A percentile compares a stretch with the other conserved stretches of the same genome.
phyloP scores from a whole-genome alignment of 2,888 invertebrate species.

The Melinaea marsaeus region DNA sequence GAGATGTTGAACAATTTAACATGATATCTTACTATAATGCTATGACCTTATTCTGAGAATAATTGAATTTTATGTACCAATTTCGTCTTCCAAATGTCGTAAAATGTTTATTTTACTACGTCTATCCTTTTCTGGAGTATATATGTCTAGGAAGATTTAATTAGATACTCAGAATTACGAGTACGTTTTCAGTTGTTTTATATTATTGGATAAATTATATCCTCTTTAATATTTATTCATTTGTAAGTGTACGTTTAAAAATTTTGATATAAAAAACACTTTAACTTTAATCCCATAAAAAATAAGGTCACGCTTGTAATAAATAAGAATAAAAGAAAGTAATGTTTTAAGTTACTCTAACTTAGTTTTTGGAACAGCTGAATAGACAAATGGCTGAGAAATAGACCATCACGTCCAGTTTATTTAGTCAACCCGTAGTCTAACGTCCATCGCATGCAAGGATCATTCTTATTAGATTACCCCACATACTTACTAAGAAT shows the following conservation, averaged over 20 bases:
- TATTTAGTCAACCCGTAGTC: conserved; percentile 29
- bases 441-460: conserved; percentile 24
- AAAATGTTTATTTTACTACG: conserved; percentile 66
- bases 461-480: conserved; percentile 26
- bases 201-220: too few species aligned
- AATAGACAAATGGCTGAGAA: conserved; percentile 28
- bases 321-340: conserved; percentile 18
- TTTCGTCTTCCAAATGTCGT: conserved; percentile 60
- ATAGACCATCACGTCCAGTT: conserved; percentile 32
- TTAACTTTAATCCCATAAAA: background rate
- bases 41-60: conserved; percentile 57
- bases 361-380: conserved; percentile 22
- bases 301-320: conserved; percentile 9
- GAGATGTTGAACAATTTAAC: conserved; percentile 27
- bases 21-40: conserved; percentile 34
- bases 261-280: too few species aligned
- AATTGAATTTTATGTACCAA: conserved; percentile 70
- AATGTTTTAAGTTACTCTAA: conserved; percentile 14
- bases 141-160: conserved; percentile 5
- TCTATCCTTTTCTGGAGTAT: conserved; percentile 48
- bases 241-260: too few species aligned
- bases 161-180: conserved; percentile 3
- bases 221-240: too few species aligned
- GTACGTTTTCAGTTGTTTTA: background rate
- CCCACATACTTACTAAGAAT: background rate